Conservation (phyloP, 1,140 invertebrate species). For the Lutraria rhynchaena region DNA sequence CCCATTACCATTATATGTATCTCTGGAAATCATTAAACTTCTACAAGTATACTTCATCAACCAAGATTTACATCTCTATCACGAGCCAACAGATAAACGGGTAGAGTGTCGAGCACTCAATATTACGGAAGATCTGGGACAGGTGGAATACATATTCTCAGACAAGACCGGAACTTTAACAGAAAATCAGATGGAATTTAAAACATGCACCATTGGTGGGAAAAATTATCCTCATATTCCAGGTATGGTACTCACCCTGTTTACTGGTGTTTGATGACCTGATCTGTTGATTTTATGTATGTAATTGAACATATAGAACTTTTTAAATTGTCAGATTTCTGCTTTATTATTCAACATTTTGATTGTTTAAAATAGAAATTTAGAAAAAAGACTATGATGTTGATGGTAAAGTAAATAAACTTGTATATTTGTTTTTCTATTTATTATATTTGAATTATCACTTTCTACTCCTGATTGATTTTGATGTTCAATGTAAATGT, state of each 20-base stretch:
- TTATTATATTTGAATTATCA: too few species aligned
- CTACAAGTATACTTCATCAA: slow-evolving; percentile 98
- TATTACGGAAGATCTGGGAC: slow-evolving; percentile 98
- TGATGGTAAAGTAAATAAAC: too few species aligned
- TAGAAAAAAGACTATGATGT: too few species aligned
- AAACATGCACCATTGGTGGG: slow-evolving; percentile 92
- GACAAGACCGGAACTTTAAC: slow-evolving; percentile 99
- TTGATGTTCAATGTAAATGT: too few species aligned
- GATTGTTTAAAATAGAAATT: too few species aligned
- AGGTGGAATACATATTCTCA: slow-evolving; percentile 97
- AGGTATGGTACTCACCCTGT: slow-evolving; percentile 69
- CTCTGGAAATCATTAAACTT: slow-evolving; percentile 97
- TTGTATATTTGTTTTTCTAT: too few species aligned
- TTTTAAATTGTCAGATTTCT: too few species aligned
- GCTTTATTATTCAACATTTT: too few species aligned
- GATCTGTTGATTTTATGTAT: too few species aligned
- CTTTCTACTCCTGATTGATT: too few species aligned
- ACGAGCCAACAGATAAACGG: slow-evolving; percentile 90
- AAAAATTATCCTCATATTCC: slow-evolving; percentile 88
- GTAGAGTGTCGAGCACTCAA: slow-evolving; percentile 98
- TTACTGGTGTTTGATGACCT: too few species aligned
- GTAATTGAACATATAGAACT: too few species aligned
- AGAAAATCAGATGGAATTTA: slow-evolving; percentile 98
- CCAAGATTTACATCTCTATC: slow-evolving; percentile 93
- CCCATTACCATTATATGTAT: slow-evolving; percentile 97